A percentile compares a stretch with the other conserved stretches of the same genome.
Conservation (phyloP, 1,140 invertebrate species). For the Pantala flavescens region DNA sequence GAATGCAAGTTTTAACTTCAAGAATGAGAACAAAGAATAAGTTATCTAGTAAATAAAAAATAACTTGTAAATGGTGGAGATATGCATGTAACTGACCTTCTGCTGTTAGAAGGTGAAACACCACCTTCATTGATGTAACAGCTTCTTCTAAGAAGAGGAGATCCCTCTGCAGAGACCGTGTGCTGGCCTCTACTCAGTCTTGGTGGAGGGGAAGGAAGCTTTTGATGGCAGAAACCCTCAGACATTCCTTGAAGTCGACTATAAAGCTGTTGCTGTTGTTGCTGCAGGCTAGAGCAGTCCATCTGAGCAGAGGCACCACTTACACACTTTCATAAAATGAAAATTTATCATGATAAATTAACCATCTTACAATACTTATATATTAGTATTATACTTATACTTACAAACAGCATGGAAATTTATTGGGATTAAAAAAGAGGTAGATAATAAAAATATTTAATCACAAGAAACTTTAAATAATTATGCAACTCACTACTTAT, state of each 20-base stretch:
- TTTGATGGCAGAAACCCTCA: constrained; percentile 28
- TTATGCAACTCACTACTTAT: too few species aligned
- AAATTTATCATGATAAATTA: not conserved
- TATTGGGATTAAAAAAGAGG: not conserved
- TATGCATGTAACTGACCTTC: not conserved
- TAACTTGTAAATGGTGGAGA: too few species aligned
- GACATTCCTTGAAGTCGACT: constrained; percentile 34
- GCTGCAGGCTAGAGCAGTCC: constrained; percentile 31
- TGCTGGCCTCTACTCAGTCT: constrained; percentile 41
- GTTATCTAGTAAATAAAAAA: too few species aligned
- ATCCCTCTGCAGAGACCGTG: constrained; percentile 29
- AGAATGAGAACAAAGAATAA: too few species aligned
- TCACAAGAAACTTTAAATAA: too few species aligned
- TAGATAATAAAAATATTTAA: too few species aligned
- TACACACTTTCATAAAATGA: not conserved
- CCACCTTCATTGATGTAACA: constrained; percentile 29
- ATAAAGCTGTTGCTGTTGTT: constrained; percentile 34
- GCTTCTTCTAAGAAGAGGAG: constrained; percentile 46
- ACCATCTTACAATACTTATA: not conserved
- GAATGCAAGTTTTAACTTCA: too few species aligned
- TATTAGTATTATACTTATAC: not conserved
- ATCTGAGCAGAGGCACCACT: constrained; percentile 5
- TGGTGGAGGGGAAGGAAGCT: constrained; percentile 40
- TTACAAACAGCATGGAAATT: too few species aligned
- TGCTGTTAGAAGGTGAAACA: not conserved